A percentile compares a stretch with the other conserved stretches of the same genome.
Evolutionary conservation across 2,888 invertebrate genomes (phyloP).

Genomic region (Nephrotoma guestfalica): DNA sequence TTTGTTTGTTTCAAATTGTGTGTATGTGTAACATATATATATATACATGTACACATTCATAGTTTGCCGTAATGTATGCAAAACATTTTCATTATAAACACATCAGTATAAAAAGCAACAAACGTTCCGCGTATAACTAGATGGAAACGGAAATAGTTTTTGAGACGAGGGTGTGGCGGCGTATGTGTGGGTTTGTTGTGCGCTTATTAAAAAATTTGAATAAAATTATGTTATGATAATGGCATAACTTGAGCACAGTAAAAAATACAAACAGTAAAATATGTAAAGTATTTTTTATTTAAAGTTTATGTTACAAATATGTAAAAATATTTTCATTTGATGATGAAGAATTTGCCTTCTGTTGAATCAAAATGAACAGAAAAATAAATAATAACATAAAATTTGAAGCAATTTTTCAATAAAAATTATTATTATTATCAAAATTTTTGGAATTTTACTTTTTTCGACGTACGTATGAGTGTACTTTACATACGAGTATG

Average conservation of each 20-base stretch:
- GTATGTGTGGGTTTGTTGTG: neutral
- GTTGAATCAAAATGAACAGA: neutral
- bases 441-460: neutral
- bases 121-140: neutral
- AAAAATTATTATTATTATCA: neutral
- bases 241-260: neutral
- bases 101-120: neutral
- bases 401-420: neutral
- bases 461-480: neutral
- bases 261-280: neutral
- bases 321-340: neutral
- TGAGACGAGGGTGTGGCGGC: neutral
- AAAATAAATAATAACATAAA: neutral
- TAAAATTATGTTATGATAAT: neutral
- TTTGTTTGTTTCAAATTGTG: neutral
- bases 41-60: neutral
- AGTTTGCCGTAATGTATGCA: neutral
- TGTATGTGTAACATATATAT: no score
- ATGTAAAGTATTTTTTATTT: neutral
- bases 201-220: neutral
- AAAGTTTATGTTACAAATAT: neutral
- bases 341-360: neutral
- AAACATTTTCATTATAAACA: neutral
- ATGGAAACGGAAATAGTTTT: neutral
- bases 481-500: neutral